A percentile compares a stretch with the other conserved stretches of the same genome.
Evolutionary conservation across 2,797 vertebrate species (phyloP).

Genomic region (Erethizon dorsatum): DNA sequence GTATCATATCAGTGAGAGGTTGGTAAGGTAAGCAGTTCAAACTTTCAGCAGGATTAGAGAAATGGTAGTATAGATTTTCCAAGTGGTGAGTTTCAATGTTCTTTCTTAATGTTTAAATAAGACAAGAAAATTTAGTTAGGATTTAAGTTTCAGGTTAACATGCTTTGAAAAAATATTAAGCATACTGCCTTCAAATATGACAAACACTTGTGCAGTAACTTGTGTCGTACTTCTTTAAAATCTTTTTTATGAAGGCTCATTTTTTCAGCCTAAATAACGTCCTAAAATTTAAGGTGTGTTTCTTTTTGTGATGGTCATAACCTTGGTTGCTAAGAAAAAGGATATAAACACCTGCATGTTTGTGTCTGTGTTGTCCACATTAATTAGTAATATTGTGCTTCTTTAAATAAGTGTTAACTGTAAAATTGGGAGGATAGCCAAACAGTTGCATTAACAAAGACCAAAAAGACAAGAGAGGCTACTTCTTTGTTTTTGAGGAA

Average conservation of each 20-base stretch:
- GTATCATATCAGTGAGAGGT: background rate
- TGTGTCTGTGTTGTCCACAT: background rate
- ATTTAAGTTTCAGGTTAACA: slow-evolving; percentile 60
- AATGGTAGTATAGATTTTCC: background rate
- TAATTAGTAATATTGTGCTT: background rate
- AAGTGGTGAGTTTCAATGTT: slow-evolving; percentile 7
- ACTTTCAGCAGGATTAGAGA: background rate
- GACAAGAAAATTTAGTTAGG: slow-evolving; percentile 45
- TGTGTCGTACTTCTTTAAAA: slow-evolving; percentile 21
- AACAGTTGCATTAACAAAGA: background rate
- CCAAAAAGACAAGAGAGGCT: background rate
- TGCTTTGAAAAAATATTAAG: slow-evolving; percentile 61
- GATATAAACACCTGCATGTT: background rate
- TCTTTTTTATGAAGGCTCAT: slow-evolving; percentile 6
- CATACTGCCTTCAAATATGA: slow-evolving; percentile 10
- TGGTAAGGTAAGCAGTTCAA: slow-evolving; percentile 3
- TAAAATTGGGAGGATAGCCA: background rate
- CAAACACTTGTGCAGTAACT: slow-evolving; percentile 47
- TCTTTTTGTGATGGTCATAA: slow-evolving; percentile 42
- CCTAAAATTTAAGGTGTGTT: slow-evolving; percentile 38
- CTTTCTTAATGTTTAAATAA: slow-evolving; percentile 59
- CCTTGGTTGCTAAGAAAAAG: slow-evolving; percentile 39
- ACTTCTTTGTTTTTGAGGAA: background rate
- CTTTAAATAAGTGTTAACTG: slow-evolving; percentile 10
- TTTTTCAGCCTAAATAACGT: slow-evolving; percentile 46